phyloP scores from a whole-genome alignment of 2,888 invertebrate species.

The Chrysopilus asiliformis region DNA sequence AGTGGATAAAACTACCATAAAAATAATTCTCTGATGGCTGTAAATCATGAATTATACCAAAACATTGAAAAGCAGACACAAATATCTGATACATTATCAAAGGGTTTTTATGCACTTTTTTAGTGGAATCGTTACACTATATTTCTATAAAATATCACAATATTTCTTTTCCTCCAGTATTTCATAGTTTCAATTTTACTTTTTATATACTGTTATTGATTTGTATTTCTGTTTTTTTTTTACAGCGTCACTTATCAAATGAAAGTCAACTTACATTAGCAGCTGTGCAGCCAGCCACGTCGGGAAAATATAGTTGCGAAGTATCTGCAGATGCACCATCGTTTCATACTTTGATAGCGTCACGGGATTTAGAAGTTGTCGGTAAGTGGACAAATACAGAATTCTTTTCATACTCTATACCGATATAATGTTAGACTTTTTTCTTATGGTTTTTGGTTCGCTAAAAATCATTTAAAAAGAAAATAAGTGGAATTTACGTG shows the following conservation, averaged over 20 bases:
- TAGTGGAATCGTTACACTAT: background rate
- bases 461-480: too few species aligned
- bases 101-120: background rate
- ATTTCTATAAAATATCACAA: background rate
- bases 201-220: too few species aligned
- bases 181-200: too few species aligned
- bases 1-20: too few species aligned
- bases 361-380: conserved; percentile 35
- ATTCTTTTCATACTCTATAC: too few species aligned
- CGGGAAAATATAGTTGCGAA: conserved; percentile 36
- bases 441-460: too few species aligned
- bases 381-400: conserved; percentile 24
- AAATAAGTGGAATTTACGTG: too few species aligned
- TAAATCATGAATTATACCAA: too few species aligned
- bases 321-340: conserved; percentile 37
- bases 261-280: conserved; percentile 34
- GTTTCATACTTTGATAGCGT: conserved; percentile 35
- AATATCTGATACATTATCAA: background rate
- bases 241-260: conserved; percentile 25
- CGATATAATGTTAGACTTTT: too few species aligned
- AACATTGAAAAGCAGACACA: background rate
- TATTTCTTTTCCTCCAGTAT: background rate
- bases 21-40: too few species aligned
- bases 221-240: too few species aligned
- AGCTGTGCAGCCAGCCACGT: conserved; percentile 27